Conservation (phyloP, 2,797 vertebrate genomes). For the Macropus fuliginosus region DNA sequence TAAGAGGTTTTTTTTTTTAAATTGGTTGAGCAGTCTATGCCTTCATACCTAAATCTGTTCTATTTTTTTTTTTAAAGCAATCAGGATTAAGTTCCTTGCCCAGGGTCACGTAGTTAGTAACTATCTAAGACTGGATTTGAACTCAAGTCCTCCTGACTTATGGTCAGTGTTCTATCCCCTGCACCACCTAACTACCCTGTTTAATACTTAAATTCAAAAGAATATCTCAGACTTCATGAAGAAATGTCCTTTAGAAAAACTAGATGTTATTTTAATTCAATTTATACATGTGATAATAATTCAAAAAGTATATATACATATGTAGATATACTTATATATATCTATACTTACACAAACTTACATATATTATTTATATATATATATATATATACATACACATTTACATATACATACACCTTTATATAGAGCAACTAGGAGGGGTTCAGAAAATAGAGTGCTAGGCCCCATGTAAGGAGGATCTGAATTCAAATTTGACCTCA, state of each 20-base stretch:
- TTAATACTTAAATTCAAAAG: constrained; percentile 8
- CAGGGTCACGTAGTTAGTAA: neutral
- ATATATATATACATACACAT: neutral
- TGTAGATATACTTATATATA: too few relatives aligned
- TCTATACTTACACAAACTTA: too few relatives aligned
- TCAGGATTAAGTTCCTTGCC: neutral
- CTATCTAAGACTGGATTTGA: neutral
- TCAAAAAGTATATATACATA: neutral
- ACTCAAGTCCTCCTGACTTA: neutral
- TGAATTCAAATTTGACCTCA: neutral
- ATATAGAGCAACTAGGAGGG: neutral
- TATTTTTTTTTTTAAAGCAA: neutral
- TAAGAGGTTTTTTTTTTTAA: constrained; percentile 15
- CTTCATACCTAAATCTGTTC: neutral
- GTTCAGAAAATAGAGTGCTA: neutral
- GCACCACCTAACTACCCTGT: neutral
- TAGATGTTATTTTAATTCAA: constrained; percentile 7
- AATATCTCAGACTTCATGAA: neutral
- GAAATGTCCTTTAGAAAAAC: neutral
- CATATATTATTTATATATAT: too few relatives aligned
- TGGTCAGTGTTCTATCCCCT: neutral
- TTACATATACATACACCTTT: neutral
- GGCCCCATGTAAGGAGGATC: neutral
- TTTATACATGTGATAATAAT: neutral
- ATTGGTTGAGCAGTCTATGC: neutral